These are phyloP conservation scores for Xiphophorus maculatus DNA, from an alignment of 2,113 vertebrate genomes.

Conservation along the genomic window DNA sequence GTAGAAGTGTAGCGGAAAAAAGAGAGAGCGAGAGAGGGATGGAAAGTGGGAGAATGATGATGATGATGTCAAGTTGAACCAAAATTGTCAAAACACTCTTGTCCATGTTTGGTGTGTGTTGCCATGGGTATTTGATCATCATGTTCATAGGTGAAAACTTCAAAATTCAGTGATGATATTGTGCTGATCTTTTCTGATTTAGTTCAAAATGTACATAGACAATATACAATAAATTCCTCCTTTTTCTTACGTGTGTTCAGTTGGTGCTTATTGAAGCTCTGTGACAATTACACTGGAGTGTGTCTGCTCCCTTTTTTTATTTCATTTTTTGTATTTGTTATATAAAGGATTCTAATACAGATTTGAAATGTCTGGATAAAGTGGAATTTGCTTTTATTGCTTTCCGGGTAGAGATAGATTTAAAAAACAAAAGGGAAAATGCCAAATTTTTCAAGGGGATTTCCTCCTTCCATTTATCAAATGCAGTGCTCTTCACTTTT, in stretches of 20 bases:
- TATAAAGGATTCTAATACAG: no score
- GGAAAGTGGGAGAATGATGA: slow-evolving; percentile 12
- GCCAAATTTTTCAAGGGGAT: no score
- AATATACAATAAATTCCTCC: slow-evolving; percentile 77
- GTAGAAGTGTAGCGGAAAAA: slow-evolving; percentile 18
- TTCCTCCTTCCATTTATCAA: no score
- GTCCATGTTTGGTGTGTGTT: slow-evolving; percentile 69
- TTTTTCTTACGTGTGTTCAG: slow-evolving; percentile 59
- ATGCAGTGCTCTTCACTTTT: no score
- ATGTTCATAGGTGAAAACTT: slow-evolving; percentile 62
- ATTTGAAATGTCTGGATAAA: no score
- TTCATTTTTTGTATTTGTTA: no score
- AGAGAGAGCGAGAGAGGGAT: not conserved
- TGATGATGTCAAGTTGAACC: slow-evolving; percentile 51
- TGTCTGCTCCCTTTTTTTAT: no score
- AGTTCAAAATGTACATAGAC: slow-evolving; percentile 77
- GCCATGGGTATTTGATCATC: slow-evolving; percentile 68
- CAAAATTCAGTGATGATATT: slow-evolving; percentile 63
- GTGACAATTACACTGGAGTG: no score
- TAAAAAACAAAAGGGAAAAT: no score
- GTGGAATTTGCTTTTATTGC: no score
- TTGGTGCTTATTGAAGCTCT: slow-evolving; percentile 9
- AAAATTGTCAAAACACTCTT: slow-evolving; percentile 66
- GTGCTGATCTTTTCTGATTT: slow-evolving; percentile 71
- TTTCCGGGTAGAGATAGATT: no score